These are phyloP conservation scores for Neodon shergylaensis DNA, from an alignment of 2,113 vertebrate species.

Conservation along the genomic window DNA sequence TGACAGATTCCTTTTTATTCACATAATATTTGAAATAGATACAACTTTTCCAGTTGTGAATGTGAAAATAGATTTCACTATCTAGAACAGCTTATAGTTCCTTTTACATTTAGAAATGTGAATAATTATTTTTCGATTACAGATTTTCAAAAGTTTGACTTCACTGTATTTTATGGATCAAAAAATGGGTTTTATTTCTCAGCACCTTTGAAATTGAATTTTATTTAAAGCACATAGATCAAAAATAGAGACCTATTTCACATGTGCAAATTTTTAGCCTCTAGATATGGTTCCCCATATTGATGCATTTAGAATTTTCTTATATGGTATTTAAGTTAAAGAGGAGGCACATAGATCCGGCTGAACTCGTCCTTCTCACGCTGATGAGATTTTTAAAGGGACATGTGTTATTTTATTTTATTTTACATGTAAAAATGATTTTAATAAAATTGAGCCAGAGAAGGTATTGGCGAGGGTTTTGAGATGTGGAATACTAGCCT, in stretches of 20 bases:
- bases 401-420: neutral
- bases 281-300: neutral
- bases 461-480: neutral
- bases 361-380: neutral
- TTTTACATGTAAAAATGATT: neutral
- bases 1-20: constrained; percentile 65
- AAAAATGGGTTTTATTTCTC: neutral
- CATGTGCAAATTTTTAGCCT: neutral
- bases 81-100: neutral
- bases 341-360: neutral
- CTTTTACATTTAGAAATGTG: neutral
- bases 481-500: neutral
- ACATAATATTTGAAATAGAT: constrained; percentile 63
- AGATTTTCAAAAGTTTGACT: neutral
- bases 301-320: neutral
- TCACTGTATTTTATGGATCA: neutral
- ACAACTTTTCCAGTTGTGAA: constrained; percentile 39
- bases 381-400: neutral
- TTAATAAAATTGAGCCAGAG: neutral
- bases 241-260: neutral
- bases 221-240: neutral
- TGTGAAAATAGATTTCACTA: constrained; percentile 43
- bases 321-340: neutral
- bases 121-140: neutral
- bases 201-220: neutral